A percentile compares a stretch with the other conserved stretches of the same genome.
These are phyloP conservation scores for Abramis brama DNA, from an alignment of 2,113 vertebrate species.

Conservation along the genomic window DNA sequence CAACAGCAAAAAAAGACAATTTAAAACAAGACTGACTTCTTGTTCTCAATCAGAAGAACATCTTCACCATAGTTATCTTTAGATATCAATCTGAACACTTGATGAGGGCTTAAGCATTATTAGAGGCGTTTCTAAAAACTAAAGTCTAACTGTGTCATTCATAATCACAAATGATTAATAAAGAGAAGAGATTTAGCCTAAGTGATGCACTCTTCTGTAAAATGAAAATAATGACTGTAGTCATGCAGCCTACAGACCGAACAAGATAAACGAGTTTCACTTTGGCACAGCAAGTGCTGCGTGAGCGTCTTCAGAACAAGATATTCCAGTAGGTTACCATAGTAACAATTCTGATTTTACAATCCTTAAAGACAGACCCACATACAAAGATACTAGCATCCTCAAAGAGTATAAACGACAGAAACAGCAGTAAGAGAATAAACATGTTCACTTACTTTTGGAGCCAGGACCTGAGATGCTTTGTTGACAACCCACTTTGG, in stretches of 20 bases:
- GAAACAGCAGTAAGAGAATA: not conserved
- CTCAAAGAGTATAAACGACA: not conserved
- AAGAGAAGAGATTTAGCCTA: not conserved
- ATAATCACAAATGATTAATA: not conserved
- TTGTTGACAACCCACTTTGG: constrained; percentile 84
- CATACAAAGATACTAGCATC: not conserved
- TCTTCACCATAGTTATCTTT: not conserved
- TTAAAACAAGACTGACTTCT: not conserved
- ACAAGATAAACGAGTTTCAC: constrained; percentile 71
- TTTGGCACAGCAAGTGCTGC: constrained; percentile 27
- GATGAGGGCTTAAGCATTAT: not conserved
- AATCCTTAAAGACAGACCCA: constrained; percentile 56
- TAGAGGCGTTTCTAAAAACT: not conserved
- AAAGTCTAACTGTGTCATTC: not conserved
- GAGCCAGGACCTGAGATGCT: constrained; percentile 77
- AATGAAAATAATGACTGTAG: constrained; percentile 35
- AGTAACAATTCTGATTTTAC: constrained; percentile 67
- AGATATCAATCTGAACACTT: not conserved
- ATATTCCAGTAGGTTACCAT: constrained; percentile 62
- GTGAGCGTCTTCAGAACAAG: constrained; percentile 42
- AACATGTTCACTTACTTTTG: constrained; percentile 66
- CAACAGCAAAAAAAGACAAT: too few species aligned
- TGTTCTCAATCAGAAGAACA: not conserved
- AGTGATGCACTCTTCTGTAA: constrained; percentile 16
- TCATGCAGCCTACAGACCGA: constrained; percentile 50